These are phyloP conservation scores for Oxystoma pomonae DNA, from an alignment of 2,888 invertebrate genomes.

Conservation along the genomic window DNA sequence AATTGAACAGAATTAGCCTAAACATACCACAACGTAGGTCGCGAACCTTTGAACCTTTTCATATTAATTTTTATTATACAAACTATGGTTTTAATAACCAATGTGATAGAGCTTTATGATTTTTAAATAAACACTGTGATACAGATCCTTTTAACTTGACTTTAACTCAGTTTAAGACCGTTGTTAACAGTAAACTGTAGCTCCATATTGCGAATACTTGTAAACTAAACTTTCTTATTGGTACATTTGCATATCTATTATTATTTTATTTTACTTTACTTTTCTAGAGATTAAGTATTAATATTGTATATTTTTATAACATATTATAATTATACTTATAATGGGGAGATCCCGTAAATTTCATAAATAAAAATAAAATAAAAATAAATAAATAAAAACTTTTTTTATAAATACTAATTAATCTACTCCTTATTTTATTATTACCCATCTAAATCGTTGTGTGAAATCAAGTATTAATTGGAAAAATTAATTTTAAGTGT, in stretches of 20 bases:
- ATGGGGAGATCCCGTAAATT: no score
- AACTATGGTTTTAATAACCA: constrained; percentile 1
- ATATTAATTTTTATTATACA: constrained; percentile 1
- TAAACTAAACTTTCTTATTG: neutral
- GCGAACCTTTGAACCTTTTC: constrained; percentile 2
- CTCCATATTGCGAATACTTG: neutral
- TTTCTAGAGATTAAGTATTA: no score
- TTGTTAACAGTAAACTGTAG: neutral
- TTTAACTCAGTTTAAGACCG: constrained; percentile 2
- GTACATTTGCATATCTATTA: neutral
- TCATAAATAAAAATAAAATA: no score
- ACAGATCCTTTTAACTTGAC: constrained; percentile 3
- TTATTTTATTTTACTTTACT: no score
- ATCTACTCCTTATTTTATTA: no score
- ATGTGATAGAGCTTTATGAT: constrained; percentile 1
- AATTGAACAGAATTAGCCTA: constrained; percentile 1
- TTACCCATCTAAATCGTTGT: no score
- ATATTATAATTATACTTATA: no score
- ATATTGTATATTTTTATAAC: no score
- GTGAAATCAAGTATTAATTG: no score
- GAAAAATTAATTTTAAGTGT: no score
- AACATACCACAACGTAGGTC: constrained; percentile 4
- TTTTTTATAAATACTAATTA: no score
- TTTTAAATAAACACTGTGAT: constrained; percentile 3
- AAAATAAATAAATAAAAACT: no score